These are phyloP conservation scores for Ctenoplectra terminalis DNA, from an alignment of 1,140 invertebrate genomes.

Conservation along the genomic window DNA sequence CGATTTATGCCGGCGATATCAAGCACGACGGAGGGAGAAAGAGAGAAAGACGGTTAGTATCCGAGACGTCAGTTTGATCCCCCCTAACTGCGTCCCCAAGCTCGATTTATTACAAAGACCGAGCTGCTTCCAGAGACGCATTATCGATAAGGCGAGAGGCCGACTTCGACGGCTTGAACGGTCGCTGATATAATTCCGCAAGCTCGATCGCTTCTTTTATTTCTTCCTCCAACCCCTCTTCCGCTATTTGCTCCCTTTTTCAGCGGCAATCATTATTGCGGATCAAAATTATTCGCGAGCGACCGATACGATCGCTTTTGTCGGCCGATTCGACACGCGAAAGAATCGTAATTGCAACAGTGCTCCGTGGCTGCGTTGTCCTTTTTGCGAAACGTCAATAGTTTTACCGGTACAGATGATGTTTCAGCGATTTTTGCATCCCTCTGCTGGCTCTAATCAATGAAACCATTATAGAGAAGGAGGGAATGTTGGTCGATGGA, in stretches of 20 bases:
- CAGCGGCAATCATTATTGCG: background rate
- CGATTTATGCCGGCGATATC: conserved; percentile 58
- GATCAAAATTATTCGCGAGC: background rate
- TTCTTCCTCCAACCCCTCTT: background rate
- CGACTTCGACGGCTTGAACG: conserved; percentile 20
- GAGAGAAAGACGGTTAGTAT: conserved; percentile 34
- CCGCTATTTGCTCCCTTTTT: background rate
- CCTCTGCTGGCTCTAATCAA: background rate
- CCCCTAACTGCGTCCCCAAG: conserved; percentile 61
- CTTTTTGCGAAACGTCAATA: background rate
- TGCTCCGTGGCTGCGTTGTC: no score
- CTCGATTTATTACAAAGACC: conserved; percentile 67
- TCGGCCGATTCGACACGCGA: background rate
- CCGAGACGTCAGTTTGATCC: conserved; percentile 62
- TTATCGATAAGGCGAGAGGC: conserved; percentile 65
- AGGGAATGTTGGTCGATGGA: background rate
- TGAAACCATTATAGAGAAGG: background rate
- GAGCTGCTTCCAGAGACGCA: conserved; percentile 49
- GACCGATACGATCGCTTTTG: background rate
- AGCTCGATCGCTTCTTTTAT: conserved; percentile 31
- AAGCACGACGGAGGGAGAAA: background rate
- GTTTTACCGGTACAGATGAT: background rate
- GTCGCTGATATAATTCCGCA: conserved; percentile 52
- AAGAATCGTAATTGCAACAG: conserved; percentile 14
- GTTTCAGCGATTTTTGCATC: background rate